A percentile compares a stretch with the other conserved stretches of the same genome.
phyloP scores from a whole-genome alignment of 1,140 invertebrate species.

The Drosophila malerkotliana region DNA sequence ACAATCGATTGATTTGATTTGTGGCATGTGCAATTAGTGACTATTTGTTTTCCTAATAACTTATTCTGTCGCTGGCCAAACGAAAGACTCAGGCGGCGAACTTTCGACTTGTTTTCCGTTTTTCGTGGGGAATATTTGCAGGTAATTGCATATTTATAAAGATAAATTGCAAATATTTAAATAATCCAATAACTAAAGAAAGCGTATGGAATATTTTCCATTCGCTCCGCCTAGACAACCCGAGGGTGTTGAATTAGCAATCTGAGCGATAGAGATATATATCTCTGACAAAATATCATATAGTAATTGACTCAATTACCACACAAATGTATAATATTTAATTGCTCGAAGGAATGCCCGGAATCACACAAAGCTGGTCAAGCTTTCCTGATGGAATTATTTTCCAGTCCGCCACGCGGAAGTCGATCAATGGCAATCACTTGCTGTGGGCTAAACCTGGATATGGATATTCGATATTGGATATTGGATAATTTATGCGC shows the following conservation, averaged over 20 bases:
- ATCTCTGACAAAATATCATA: constrained; percentile 21
- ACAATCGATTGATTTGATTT: constrained; percentile 18
- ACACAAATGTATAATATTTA: constrained; percentile 16
- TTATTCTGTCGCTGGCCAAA: constrained; percentile 32
- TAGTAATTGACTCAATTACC: constrained; percentile 33
- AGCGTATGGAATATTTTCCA: constrained; percentile 24
- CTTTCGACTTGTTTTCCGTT: constrained; percentile 47
- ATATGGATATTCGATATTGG: constrained; percentile 5
- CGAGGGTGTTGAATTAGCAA: constrained; percentile 18
- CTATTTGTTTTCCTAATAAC: constrained; percentile 25
- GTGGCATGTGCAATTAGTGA: constrained; percentile 37
- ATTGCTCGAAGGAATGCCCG: constrained; percentile 45
- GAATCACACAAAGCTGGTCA: background rate
- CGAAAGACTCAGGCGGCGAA: constrained; percentile 70
- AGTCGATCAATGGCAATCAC: constrained; percentile 15
- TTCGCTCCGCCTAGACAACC: constrained; percentile 1
- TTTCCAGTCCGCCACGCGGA: constrained; percentile 27
- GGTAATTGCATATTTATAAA: constrained; percentile 44
- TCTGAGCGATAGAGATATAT: constrained; percentile 1
- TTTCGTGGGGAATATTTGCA: constrained; percentile 11
- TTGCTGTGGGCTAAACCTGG: background rate
- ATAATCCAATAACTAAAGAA: constrained; percentile 32
- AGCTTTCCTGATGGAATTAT: constrained; percentile 28
- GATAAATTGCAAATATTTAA: constrained; percentile 30
- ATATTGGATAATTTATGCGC: constrained; percentile 40